These are phyloP conservation scores for Gadopsis bispinosus DNA, from an alignment of 2,797 vertebrate species.

Conservation along the genomic window DNA sequence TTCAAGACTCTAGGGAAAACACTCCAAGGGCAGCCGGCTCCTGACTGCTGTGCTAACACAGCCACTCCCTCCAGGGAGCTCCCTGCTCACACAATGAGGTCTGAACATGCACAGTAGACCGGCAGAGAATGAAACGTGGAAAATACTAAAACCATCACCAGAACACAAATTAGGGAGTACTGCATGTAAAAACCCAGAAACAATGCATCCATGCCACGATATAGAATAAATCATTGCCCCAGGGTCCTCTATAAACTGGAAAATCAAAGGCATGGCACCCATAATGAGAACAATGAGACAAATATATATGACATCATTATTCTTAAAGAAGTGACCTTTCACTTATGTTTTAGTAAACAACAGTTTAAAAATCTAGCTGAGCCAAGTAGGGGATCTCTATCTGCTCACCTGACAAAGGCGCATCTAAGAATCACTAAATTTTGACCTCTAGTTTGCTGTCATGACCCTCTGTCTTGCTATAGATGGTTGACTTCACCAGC, in stretches of 20 bases:
- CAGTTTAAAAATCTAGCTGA: neutral
- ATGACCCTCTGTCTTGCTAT: constrained; percentile 1
- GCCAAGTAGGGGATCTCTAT: neutral
- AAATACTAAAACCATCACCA: constrained; percentile 18
- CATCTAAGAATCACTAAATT: neutral
- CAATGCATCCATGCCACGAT: neutral
- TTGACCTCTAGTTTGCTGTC: constrained; percentile 2
- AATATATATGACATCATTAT: too few species aligned
- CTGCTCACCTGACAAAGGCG: neutral
- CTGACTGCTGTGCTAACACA: constrained; percentile 52
- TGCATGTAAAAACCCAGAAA: constrained; percentile 8
- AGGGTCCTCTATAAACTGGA: neutral
- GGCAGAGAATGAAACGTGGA: constrained; percentile 22
- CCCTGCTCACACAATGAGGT: constrained; percentile 48
- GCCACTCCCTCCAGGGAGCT: constrained; percentile 45
- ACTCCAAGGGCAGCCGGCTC: constrained; percentile 61
- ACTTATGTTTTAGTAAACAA: neutral
- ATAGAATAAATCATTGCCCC: neutral
- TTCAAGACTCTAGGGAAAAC: constrained; percentile 48
- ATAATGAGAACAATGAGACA: neutral
- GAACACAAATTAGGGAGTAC: constrained; percentile 13
- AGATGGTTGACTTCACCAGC: constrained; percentile 16
- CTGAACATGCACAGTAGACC: constrained; percentile 49
- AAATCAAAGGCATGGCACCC: neutral
- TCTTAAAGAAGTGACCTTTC: neutral